Evolutionary conservation across 2,888 invertebrate genomes (phyloP), one percentile per base, ranked within the genome.

Genomic region (Stegophylla sp.): DNA sequence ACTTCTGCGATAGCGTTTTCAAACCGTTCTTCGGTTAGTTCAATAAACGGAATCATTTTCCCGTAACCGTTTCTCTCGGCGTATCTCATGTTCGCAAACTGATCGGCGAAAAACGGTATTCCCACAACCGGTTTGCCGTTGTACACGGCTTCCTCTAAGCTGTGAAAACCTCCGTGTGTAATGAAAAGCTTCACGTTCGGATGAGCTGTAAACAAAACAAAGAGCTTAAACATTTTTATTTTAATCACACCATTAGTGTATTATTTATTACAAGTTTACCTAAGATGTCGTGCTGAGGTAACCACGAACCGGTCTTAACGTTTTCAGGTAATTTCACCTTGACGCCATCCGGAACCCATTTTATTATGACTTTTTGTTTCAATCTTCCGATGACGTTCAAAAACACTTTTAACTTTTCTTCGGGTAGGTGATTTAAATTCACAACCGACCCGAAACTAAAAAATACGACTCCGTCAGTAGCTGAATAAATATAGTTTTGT

Each of bases 361-460:
- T 83, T 4, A 83, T 0, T 13, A 83, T 75, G 3, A 82, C 26
- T 45, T 71, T 79, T 61, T 83, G 82, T 64, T 79, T 79, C 23
- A 83, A 64, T 64, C 20, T 53, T 10, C 59, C 43, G 10, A 82
- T 20, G 26, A 71, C 71, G 1, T n/a, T 41, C 1, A 81, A 34
- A 45, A 83, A 69, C 26, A 45, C 51, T 2, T 75, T 20, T 10
- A 74, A 56, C n/a, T 59, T 63, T 45, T 75, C 59, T 20, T 66
- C 20, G 0, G 81, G 81, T 7, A 82, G 17, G 13, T 74, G 26
- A 9, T 23, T n/a, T 15, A 67, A 73, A 15, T 74, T 63, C 13
- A 83, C 45, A 0, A 75, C 1, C 1, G 83, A 56, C 34, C 83
- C 83, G 13, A 83, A 72, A 63, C 83, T 83, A 5, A 83, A 48